These are phyloP conservation scores for Platichthys stellatus DNA, from an alignment of 2,113 vertebrate species.

Conservation along the genomic window DNA sequence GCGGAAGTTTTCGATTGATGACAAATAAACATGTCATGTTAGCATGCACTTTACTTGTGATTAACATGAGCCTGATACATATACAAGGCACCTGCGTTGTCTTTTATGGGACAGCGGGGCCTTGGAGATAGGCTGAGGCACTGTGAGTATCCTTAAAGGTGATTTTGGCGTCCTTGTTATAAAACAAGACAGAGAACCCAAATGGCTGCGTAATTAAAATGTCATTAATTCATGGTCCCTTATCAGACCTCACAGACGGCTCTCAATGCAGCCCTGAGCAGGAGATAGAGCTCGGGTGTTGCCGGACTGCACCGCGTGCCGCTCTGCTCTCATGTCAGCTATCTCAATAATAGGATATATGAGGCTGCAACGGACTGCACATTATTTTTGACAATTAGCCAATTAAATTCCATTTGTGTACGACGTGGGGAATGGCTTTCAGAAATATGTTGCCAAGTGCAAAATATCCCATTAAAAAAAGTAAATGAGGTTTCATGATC, in stretches of 20 bases:
- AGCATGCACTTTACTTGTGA: constrained; percentile 26
- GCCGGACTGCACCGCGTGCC: constrained; percentile 44
- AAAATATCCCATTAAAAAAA: constrained; percentile 77
- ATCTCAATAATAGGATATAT: constrained; percentile 66
- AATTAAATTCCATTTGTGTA: constrained; percentile 68
- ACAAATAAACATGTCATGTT: constrained; percentile 6
- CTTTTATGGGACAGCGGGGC: constrained; percentile 42
- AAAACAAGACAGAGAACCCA: constrained; percentile 67
- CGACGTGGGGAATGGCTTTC: constrained; percentile 53
- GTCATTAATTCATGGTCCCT: constrained; percentile 73
- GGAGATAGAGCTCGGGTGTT: constrained; percentile 57
- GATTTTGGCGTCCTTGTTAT: constrained; percentile 58
- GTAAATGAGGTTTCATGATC: constrained; percentile 71
- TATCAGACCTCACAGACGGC: constrained; percentile 75
- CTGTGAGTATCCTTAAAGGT: constrained; percentile 52
- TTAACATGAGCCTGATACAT: constrained; percentile 34
- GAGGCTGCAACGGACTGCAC: constrained; percentile 37
- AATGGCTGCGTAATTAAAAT: constrained; percentile 77
- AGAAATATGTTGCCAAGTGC: constrained; percentile 41
- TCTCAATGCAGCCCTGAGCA: constrained; percentile 64
- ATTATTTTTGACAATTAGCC: constrained; percentile 71
- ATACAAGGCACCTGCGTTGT: constrained; percentile 35
- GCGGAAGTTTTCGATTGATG: background rate
- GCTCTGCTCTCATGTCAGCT: constrained; percentile 54
- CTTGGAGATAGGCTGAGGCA: constrained; percentile 42